phyloP scores from a whole-genome alignment of 2,797 vertebrate genomes.

The Lepilemur ruficaudatus region DNA sequence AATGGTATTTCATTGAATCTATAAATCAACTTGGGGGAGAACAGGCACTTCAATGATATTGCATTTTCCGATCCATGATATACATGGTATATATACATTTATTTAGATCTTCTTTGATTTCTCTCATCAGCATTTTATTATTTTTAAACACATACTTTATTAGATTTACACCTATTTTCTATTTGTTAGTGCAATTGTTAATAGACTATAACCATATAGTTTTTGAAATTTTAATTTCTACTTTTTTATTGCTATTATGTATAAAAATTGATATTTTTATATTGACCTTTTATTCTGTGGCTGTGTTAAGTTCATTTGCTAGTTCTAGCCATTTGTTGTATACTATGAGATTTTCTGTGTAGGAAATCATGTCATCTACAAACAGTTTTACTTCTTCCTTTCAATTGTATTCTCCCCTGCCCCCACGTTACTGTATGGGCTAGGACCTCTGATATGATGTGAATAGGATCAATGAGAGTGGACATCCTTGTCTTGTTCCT shows the following conservation, averaged over 20 bases:
- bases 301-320: not conserved
- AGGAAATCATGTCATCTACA: not conserved
- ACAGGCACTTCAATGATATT: not conserved
- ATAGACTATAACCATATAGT: not conserved
- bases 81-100: not conserved
- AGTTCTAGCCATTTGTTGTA: not conserved
- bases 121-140: not conserved
- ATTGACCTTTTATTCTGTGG: not conserved
- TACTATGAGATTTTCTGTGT: not conserved
- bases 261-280: not conserved
- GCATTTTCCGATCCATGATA: not conserved
- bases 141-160: not conserved
- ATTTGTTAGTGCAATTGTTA: not conserved
- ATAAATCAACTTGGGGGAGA: not conserved
- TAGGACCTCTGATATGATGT: not conserved
- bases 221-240: not conserved
- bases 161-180: not conserved
- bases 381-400: not conserved
- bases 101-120: not conserved
- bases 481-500: not conserved
- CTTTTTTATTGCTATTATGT: not conserved
- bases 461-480: not conserved
- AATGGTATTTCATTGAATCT: not conserved
- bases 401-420: not conserved
- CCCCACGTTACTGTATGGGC: not conserved